These are phyloP conservation scores for Isichthys henryi DNA, from an alignment of 2,113 vertebrate species.

Conservation along the genomic window DNA sequence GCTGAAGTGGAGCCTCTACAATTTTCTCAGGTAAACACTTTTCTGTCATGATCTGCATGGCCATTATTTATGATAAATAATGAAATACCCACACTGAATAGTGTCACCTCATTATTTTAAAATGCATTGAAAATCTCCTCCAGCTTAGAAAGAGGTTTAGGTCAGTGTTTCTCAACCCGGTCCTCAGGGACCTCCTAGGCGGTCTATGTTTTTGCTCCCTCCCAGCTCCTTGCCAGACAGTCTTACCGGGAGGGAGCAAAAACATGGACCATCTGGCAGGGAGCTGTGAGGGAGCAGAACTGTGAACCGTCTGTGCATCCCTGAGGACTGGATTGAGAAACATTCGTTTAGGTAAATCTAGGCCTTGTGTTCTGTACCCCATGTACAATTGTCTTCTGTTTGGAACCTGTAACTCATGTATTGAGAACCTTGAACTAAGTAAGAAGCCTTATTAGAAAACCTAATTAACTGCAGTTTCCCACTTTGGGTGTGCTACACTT, in stretches of 20 bases:
- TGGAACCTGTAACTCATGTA: background rate
- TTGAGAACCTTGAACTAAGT: background rate
- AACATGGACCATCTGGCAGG: no score
- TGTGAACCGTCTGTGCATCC: background rate
- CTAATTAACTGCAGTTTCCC: background rate
- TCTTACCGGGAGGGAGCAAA: background rate
- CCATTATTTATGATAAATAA: background rate
- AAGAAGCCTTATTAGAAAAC: background rate
- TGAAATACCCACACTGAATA: background rate
- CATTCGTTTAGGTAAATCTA: background rate
- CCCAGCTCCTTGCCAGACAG: background rate
- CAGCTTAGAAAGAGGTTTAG: background rate
- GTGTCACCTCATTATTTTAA: background rate
- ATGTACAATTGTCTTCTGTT: background rate
- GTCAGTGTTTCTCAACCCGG: background rate
- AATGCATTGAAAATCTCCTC: background rate
- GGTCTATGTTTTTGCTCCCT: background rate
- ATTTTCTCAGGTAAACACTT: conserved; percentile 74
- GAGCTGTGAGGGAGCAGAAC: no score
- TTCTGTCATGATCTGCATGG: background rate
- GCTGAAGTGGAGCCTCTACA: conserved; percentile 75
- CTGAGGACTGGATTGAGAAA: background rate
- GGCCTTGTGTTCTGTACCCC: background rate
- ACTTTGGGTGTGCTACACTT: background rate
- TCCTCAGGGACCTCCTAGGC: background rate